Base-by-base conservation (phyloP, 2,797 vertebrate genomes). In the Aeoliscus strigatus region DNA sequence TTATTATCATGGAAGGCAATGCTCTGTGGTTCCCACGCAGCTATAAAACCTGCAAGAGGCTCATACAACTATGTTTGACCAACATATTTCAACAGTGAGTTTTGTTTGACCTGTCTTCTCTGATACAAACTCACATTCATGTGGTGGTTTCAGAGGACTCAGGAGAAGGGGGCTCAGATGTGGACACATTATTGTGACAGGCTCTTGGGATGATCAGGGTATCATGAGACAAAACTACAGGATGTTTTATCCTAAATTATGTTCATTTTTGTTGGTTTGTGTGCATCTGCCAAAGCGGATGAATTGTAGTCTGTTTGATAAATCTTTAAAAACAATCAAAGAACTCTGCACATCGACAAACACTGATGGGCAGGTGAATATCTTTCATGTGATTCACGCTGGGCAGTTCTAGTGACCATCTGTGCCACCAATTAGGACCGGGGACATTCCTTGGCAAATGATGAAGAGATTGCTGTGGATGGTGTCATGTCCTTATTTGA, bases 401-500 rank as follows among this genome's bases (percentile, higher is more conserved):
- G 6, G 57, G 27, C 12, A 7, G 35, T n/a, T 53, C 43, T 30
- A 9, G 14, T 43, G 33, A 38, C n/a, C 27, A 25, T 71, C 25
- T 63, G 52, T 27, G 41, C 5, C 6, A 14, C 47, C 16, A 43
- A 6, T 56, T 42, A 41, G 32, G 35, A 14, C 11, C 15, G 14
- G 30, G 17, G 44, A 51, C 32, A 67, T 64, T 60, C 37, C 35
- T 74, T 70, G 63, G 67, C 63, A 73, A 66, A 61, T 61, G 75
- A 77, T 67, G 31, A 62, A 67, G 51, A 65, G 42, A 58, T 49
- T 55, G 28, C 36, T 41, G 54, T 70, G 55, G 60, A 80, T 49
- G 65, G 40, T 69, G 44, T 70, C 51, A 18, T 70, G 73, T 84
- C 64, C 66, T 78, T 69, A 81, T 74, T 80, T 73, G 75, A 75